Evolutionary conservation across 1,140 invertebrate species (phyloP), one percentile per base, ranked within the genome.

Genomic region (Augochlora pura): DNA sequence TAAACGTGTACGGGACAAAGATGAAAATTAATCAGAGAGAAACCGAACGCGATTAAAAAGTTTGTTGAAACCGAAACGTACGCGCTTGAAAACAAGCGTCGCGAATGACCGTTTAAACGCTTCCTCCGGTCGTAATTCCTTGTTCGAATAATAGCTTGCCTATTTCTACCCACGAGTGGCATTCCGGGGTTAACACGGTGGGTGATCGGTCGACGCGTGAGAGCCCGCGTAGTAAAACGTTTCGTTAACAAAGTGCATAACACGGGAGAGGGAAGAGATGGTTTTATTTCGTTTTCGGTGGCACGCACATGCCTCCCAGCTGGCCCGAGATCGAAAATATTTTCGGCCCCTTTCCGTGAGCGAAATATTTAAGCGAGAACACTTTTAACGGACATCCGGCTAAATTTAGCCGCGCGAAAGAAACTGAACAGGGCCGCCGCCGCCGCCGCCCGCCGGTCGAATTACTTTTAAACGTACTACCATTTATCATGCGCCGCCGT

Each of bases 161-260:
- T 57, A 57, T 57, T 57, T 57, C n/a, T n/a, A 57, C 54, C 54
- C 54, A 57, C 54, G 54, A 57, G 21, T 57, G 54, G 21, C 54
- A 57, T 23, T 57, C 54, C n/a, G 18, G 54, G 54, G 54, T 57
- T n/a, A 38, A 49, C 77, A 66, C 71, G 23, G 70, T 67, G 70
- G 52, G 77, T 60, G 77, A 79, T 79, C 77, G 69, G 5, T 73
- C 77, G 49, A 79, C 70, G 77, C 77, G 77, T 79, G 77, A 79
- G 77, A 73, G 77, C 77, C 42, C 46, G 23, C 25, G 39, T 39
- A 60, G 52, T 60, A 25, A 79, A 74, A 74, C 68, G 63, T 42
- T 9, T 25, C 68, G 69, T n/a, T 59, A 73, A 79, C 77, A 74
- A 66, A 78, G 60, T 57, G 67, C 68, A 46, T 10, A 54, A 12